Base-by-base conservation (phyloP, 2,888 invertebrate genomes). In the Cheilosia vernalis region DNA sequence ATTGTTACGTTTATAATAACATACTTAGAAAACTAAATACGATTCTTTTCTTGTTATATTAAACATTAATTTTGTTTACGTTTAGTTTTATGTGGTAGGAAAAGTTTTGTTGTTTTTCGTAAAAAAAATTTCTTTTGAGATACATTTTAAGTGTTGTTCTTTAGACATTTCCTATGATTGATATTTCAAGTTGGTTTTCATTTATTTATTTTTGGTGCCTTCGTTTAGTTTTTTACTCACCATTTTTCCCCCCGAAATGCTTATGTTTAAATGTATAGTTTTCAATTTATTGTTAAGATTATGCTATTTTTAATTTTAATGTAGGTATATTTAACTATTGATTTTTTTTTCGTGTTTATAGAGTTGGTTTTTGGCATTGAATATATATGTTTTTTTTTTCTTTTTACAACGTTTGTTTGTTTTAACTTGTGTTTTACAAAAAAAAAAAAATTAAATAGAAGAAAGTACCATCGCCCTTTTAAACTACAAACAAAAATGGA, bases 241-340 rank as follows among this genome's bases (percentile, higher is more conserved):
- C 69, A 53, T 66, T 49, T 58, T 24, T 24, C 6, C 27, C 66
- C 53, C 49, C 47, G 64, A 63, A 77, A 73, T 74, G 27, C 40
- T 83, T 66, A 49, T 27, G 2, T 33, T 21, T 51, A 51, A 21
- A 33, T 66, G 44, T 79, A 9, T 47, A 64, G 17, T 56, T 51
- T 47, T 67, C 27, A 67, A 51, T 47, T 61, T 67, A 63, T 67
- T 64, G 17, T 83, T 72, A 40, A 73, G 64, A 79, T 85, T 85
- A 81, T 66, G 42, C 81, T 85, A 76, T 85, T 69, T 44, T 66
- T 58, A 30, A 30, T 55, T 69, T 66, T 27, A 60, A 40, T 67
- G 79, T 51, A 51, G 51, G 51, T 83, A 83, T 83, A 83, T 84
- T 84, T 84, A 67, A 70, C 84, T 84, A 84, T 84, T 84, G 84